These are phyloP conservation scores for Brachyhypopomus gauderio DNA, from an alignment of 2,113 vertebrate species.

Conservation along the genomic window DNA sequence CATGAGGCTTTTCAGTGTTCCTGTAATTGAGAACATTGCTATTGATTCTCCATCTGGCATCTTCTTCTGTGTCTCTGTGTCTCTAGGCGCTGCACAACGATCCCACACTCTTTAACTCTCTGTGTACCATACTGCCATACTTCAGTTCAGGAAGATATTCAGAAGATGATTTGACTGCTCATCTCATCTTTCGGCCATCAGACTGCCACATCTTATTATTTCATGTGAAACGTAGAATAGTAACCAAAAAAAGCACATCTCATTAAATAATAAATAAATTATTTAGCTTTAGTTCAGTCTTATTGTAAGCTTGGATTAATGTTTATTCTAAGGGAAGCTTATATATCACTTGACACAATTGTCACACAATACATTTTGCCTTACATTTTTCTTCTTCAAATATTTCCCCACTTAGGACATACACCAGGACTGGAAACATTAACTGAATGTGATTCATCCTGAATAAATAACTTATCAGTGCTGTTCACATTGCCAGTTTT, in stretches of 20 bases:
- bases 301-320: not conserved
- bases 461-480: conserved; percentile 44
- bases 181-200: not conserved
- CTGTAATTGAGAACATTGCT: conserved; percentile 55
- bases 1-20: conserved; percentile 46
- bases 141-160: not conserved
- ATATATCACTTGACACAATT: not conserved
- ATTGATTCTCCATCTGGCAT: conserved; percentile 55
- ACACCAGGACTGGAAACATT: conserved; percentile 20
- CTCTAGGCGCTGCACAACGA: conserved; percentile 25
- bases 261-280: not conserved
- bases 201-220: not conserved
- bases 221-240: not conserved
- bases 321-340: not conserved
- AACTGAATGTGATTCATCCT: conserved; percentile 37
- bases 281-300: not conserved
- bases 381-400: conserved; percentile 17
- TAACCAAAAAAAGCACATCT: not conserved
- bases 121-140: not conserved
- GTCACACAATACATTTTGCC: not conserved
- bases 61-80: conserved; percentile 36
- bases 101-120: conserved; percentile 29
- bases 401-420: not conserved
- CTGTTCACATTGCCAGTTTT: conserved; percentile 46
- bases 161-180: not conserved